Percentiles rank a stretch among this genome's conserved stretches.
Evolutionary conservation across 2,113 vertebrate species (phyloP).

Genomic region (Sarotherodon lohbergeri): DNA sequence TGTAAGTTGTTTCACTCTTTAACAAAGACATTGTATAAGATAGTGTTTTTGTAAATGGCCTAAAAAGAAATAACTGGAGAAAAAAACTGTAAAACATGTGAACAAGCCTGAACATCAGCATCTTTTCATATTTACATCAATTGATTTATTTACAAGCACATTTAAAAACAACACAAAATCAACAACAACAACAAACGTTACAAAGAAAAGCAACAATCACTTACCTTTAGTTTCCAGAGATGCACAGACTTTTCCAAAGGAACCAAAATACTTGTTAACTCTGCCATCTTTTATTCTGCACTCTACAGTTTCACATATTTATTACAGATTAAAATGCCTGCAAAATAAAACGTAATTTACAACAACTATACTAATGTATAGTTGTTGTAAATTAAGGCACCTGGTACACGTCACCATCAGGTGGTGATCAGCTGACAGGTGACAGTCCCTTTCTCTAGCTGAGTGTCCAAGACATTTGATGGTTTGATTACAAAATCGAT

Average conservation of each 20-base stretch:
- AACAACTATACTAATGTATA: too few species aligned
- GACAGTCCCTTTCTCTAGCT: fast-evolving
- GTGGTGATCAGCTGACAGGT: not conserved
- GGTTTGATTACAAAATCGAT: not conserved
- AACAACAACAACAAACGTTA: not conserved
- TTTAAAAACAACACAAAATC: fast-evolving
- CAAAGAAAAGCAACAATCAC: not conserved
- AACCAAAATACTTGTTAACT: fast-evolving
- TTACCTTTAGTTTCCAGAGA: not conserved
- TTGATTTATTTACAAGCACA: not conserved
- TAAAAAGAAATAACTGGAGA: not conserved
- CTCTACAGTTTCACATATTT: not conserved
- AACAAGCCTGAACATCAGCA: fast-evolving
- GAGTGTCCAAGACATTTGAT: not conserved
- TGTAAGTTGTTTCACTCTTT: not conserved
- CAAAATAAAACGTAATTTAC: not conserved
- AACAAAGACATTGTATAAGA: not conserved
- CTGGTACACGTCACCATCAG: not conserved
- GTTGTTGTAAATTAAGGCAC: fast-evolving
- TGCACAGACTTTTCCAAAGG: not conserved
- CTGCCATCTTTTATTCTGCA: too few species aligned
- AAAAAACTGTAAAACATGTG: not conserved
- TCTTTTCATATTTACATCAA: not conserved
- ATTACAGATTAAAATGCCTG: not conserved
- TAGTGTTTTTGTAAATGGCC: fast-evolving